phyloP scores from a whole-genome alignment of 2,797 vertebrate genomes.

The Anniella stebbinsi region DNA sequence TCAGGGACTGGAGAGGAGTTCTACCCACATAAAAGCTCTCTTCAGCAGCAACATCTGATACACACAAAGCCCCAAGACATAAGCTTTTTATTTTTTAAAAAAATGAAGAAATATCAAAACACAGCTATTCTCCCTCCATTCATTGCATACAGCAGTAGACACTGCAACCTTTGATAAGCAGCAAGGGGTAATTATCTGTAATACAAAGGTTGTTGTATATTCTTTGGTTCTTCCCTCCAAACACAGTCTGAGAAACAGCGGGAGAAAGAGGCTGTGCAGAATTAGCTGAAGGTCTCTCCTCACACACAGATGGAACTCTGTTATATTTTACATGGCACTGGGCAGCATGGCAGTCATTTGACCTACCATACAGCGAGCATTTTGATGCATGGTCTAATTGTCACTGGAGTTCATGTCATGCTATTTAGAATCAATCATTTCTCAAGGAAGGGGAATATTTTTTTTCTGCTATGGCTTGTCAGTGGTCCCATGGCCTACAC shows the following conservation, averaged over 20 bases:
- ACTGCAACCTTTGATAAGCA: conserved; percentile 68
- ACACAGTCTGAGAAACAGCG: conserved; percentile 67
- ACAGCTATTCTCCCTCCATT: conserved; percentile 18
- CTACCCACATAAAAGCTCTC: conserved; percentile 19
- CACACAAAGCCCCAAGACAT: conserved; percentile 47
- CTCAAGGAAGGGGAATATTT: conserved; percentile 62
- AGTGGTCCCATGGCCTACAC: conserved; percentile 54
- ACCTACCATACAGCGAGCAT: conserved; percentile 74
- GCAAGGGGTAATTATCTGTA: conserved; percentile 70
- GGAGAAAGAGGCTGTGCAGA: conserved; percentile 61
- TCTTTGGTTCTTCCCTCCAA: conserved; percentile 65
- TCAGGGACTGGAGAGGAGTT: conserved; percentile 18
- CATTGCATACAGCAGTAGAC: conserved; percentile 58
- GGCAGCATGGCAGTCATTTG: conserved; percentile 78
- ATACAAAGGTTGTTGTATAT: conserved; percentile 74
- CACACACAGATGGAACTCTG: conserved; percentile 71
- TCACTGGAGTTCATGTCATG: conserved; percentile 74
- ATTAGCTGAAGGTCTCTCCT: conserved; percentile 65
- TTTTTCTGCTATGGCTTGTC: conserved; percentile 58
- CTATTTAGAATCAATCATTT: conserved; percentile 73
- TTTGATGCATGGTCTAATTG: conserved; percentile 76
- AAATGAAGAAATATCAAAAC: conserved; percentile 20
- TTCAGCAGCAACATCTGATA: conserved; percentile 53
- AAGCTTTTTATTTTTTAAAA: conserved; percentile 5
- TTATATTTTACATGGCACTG: conserved; percentile 70